Evolutionary conservation across 2,888 invertebrate genomes (phyloP).

Genomic region (Athripsodes cinereus): DNA sequence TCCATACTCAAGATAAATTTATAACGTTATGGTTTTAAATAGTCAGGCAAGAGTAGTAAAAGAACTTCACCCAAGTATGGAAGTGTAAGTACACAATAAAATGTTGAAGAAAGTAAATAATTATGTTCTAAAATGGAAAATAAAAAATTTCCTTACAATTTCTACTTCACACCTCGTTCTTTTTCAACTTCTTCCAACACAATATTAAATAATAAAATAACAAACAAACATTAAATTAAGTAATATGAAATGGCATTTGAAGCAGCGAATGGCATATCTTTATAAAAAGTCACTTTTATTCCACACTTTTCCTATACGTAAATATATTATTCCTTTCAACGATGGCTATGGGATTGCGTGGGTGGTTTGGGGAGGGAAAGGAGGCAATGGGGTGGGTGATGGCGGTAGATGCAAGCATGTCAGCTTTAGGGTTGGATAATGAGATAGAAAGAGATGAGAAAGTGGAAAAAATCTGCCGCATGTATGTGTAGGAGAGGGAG

Average conservation of each 20-base stretch:
- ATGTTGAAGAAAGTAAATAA: not conserved
- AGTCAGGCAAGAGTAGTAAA: no score
- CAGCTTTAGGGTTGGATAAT: slow-evolving; percentile 6
- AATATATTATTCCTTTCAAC: not conserved
- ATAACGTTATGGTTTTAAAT: no score
- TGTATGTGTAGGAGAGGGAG: not conserved
- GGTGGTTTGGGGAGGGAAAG: not conserved
- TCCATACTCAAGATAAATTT: no score
- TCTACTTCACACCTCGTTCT: not conserved
- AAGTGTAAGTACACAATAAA: not conserved
- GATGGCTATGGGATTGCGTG: not conserved
- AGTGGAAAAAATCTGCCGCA: slow-evolving; percentile 1
- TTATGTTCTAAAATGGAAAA: not conserved
- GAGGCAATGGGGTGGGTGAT: not conserved
- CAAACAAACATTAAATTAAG: not conserved
- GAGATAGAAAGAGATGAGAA: slow-evolving; percentile 6
- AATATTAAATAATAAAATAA: not conserved
- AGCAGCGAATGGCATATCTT: not conserved
- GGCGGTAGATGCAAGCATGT: not conserved
- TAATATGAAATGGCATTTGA: slow-evolving; percentile 2
- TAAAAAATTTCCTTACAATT: not conserved
- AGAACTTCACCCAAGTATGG: no score
- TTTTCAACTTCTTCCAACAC: not conserved
- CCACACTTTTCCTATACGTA: not conserved
- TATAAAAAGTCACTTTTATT: not conserved